Conservation (phyloP, 2,797 vertebrate species). For the Pelochelys cantorii region DNA sequence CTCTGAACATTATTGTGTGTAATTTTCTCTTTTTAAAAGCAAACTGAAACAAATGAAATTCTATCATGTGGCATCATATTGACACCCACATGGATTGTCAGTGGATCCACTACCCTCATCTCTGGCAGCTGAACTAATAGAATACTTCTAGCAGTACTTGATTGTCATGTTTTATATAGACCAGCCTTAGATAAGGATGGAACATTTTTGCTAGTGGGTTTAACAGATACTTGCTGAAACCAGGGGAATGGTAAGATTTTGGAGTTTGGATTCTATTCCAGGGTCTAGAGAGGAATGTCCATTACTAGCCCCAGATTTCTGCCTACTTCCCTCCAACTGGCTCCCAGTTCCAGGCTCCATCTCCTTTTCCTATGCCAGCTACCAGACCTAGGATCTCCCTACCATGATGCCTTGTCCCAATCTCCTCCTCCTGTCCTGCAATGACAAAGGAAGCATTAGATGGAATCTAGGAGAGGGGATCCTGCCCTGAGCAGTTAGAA, state of each 20-base stretch:
- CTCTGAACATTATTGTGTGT: not conserved
- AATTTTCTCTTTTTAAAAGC: not conserved
- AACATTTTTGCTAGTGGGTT: not conserved
- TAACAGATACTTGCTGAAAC: not conserved
- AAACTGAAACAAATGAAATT: not conserved
- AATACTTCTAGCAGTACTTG: not conserved
- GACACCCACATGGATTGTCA: not conserved
- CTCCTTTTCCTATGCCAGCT: not conserved
- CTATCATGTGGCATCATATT: not conserved
- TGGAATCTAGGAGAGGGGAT: not conserved
- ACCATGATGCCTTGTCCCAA: not conserved
- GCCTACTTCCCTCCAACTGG: not conserved
- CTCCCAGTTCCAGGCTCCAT: not conserved
- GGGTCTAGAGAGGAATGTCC: not conserved
- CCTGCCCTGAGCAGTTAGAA: not conserved
- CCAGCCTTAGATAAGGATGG: not conserved
- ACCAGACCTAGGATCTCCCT: not conserved
- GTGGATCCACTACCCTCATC: not conserved
- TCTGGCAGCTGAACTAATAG: not conserved
- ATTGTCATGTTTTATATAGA: not conserved
- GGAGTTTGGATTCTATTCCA: not conserved
- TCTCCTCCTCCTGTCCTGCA: not conserved
- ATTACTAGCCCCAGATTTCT: not conserved
- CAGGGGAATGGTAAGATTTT: not conserved
- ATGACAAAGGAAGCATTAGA: not conserved